phyloP scores from a whole-genome alignment of 2,888 invertebrate genomes.

The Pherbina coryleti region DNA sequence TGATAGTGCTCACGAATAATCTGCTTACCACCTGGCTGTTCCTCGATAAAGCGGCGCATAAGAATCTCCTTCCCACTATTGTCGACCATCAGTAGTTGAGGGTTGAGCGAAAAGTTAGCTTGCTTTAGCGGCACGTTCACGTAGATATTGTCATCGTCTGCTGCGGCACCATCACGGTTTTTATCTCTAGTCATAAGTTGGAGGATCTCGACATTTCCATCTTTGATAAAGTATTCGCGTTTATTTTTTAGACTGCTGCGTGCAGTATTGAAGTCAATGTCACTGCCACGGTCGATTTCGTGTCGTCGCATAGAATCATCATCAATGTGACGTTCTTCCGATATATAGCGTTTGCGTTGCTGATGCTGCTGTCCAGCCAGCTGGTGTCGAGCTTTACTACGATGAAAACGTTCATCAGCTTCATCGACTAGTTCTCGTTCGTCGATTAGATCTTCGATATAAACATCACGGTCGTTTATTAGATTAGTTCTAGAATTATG shows the following conservation, averaged over 20 bases:
- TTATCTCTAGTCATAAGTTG: conserved; percentile 82
- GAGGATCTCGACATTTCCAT: conserved; percentile 87
- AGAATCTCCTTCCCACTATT: conserved; percentile 88
- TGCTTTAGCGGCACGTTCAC: conserved; percentile 73
- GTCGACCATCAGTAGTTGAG: conserved; percentile 77
- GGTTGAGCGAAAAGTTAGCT: conserved; percentile 71
- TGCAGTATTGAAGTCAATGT: conserved; percentile 70
- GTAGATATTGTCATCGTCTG: conserved; percentile 74
- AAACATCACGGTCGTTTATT: conserved; percentile 68
- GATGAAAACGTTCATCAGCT: conserved; percentile 54
- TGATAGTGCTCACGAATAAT: conserved; percentile 72
- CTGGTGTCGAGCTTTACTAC: conserved; percentile 62
- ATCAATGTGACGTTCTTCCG: conserved; percentile 71
- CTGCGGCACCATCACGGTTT: conserved; percentile 59
- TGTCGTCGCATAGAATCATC: conserved; percentile 82
- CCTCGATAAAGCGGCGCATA: conserved; percentile 86
- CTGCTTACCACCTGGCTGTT: conserved; percentile 79
- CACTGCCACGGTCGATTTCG: conserved; percentile 83
- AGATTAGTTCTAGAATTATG: conserved; percentile 69
- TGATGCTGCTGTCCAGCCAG: conserved; percentile 49
- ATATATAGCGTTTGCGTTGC: conserved; percentile 51
- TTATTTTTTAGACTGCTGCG: conserved; percentile 67
- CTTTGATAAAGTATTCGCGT: conserved; percentile 83
- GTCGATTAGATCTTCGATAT: conserved; percentile 65
- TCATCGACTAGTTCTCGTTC: conserved; percentile 56